Percentiles rank a stretch among this genome's conserved stretches.
These are phyloP conservation scores for Siphlonurus alternatus DNA, from an alignment of 2,888 invertebrate genomes.

Conservation along the genomic window DNA sequence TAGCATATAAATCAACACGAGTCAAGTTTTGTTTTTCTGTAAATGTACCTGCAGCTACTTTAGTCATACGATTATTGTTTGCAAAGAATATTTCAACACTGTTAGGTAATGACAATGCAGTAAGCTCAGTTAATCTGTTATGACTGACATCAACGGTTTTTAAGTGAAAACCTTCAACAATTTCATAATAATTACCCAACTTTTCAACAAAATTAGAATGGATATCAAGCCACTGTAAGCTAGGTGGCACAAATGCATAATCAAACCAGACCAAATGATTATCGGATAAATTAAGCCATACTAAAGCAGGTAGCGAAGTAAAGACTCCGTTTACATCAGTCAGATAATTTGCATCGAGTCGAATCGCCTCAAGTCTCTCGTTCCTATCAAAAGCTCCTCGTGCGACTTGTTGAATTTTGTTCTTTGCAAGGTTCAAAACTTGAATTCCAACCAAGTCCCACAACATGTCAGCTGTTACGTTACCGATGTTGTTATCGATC, in stretches of 20 bases:
- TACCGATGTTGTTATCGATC: conserved; percentile 73
- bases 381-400: conserved; percentile 66
- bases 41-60: conserved; percentile 70
- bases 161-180: conserved; percentile 59
- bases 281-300: conserved; percentile 84
- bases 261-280: conserved; percentile 73
- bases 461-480: conserved; percentile 63
- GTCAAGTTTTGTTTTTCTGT: conserved; percentile 74
- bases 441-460: conserved; percentile 63
- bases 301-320: conserved; percentile 59
- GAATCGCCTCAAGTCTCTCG: conserved; percentile 64
- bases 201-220: conserved; percentile 69
- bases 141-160: conserved; percentile 69
- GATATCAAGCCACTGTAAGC: conserved; percentile 70
- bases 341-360: conserved; percentile 71
- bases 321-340: conserved; percentile 71
- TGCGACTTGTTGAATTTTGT: conserved; percentile 60
- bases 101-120: conserved; percentile 66
- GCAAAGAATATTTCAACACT: conserved; percentile 62
- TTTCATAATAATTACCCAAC: conserved; percentile 70
- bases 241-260: conserved; percentile 69
- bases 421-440: conserved; percentile 74
- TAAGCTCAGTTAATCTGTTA: conserved; percentile 64
- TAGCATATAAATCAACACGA: conserved; percentile 62
- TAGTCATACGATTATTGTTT: conserved; percentile 64